Evolutionary conservation across 2,888 invertebrate genomes (phyloP), one percentile per base, ranked within the genome.

Genomic region (Mamestra brassicae): DNA sequence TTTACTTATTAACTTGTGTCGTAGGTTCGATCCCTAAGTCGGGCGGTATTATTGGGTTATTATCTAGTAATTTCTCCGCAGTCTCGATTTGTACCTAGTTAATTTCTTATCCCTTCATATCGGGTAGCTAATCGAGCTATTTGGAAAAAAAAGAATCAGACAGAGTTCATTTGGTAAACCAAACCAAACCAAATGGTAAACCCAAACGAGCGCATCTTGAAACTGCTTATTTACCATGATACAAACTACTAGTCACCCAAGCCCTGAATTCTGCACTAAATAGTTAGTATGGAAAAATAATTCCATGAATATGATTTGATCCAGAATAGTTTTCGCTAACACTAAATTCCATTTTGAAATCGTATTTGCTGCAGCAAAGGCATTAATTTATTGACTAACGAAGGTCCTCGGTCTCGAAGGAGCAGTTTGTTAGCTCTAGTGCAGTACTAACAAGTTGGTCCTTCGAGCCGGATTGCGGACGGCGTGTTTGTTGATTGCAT

Each of bases 401-500:
- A 55, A 62, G 45, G 52, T 38, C 63, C 10, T 17, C 34, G 4
- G 13, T 54, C 26, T 11, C 55, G 47, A n/a, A 55, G 34, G 52
- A 38, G 4, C 15, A 62, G 50, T 80, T 64, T 61, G 55, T 54
- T 38, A 34, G 45, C 38, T 11, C 36, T 61, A 13, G 34, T 36
- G 68, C 47, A 50, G 42, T 26, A n/a, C 50, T 75, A 60, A 68
- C 68, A 47, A 68, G 54, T 45, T 38, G 76, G 26, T 64, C 78
- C 81, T 60, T 36, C n/a, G 54, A 63, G 62, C 81, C 42, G 15
- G 26, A 26, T 55, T 17, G 62, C 52, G 38, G n/a, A 52, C 50
- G n/a, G 11, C 45, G 15, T 65, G 81, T 76, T 81, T 61, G 81
- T 69, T 81, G 78, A 81, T 81, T 81, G 69, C 82, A 76, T 76